Base-by-base conservation (phyloP, 1,140 invertebrate species). In the Aphaenogaster ashmeadi region DNA sequence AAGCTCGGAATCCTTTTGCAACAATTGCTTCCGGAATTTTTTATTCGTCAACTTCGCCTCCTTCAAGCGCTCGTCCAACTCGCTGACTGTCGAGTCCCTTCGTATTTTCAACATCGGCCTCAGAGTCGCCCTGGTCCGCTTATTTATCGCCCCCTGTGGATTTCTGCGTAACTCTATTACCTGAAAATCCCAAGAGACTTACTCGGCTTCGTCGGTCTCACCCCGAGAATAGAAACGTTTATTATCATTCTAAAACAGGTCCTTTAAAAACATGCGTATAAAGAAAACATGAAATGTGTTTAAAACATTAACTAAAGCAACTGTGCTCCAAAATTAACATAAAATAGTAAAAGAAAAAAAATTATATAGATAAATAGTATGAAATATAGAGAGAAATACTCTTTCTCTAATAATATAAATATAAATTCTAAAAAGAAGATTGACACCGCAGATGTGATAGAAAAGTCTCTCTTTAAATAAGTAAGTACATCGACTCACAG, bases 101-200 rank as follows among this genome's bases (percentile, higher is more conserved):
- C 97, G 95, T 11, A 96, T 96, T 88, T 97, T 97, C n/a, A 97
- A 97, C 96, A 97, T 97, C 9, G 97, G 98, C 72, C 97, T 96
- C n/a, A 98, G 94, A 4, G 98, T 98, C 0, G 98, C 97, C 52
- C 98, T 95, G 58, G 98, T 97, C 84, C 98, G 95, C 90, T 98
- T 98, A 92, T 98, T 98, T 64, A 98, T 97, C 6, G 97, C 97
- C 2, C 98, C 98, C 91, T 97, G 97, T 2, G 98, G 98, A 96
- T 99, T 99, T 87, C 98, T 96, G 89, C 98, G 97, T 38, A 99
- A 96, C 95, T 99, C 98, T 88, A 99, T 96, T 36, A 99, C 95
- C 98, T 99, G 95, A 11, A 95, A 72, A 66, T 78, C 66, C 38
- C 85, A 84, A 60, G 21, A 80, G 84, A 44, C 50, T 67, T 56